phyloP scores from a whole-genome alignment of 2,888 invertebrate genomes.

The Sceliomorpha sp. region DNA sequence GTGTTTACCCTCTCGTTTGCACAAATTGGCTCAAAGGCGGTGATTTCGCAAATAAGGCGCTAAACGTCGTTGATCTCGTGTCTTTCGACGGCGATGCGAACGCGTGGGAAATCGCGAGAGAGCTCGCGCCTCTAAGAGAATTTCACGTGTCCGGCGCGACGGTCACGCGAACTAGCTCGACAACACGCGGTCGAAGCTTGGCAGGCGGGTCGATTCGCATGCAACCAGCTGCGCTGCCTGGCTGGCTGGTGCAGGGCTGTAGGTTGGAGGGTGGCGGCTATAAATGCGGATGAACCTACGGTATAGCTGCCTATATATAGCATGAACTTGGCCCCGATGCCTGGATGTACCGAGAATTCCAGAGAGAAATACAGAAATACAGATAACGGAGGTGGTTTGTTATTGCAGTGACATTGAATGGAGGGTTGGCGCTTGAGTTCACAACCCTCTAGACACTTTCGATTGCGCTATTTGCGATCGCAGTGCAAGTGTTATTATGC shows the following conservation, averaged over 20 bases:
- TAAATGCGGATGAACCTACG: conserved; percentile 61
- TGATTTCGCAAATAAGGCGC: conserved; percentile 42
- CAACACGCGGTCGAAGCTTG: conserved; percentile 2
- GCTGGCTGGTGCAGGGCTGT: conserved; percentile 43
- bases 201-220: conserved; percentile 43
- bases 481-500: no score
- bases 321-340: conserved; percentile 80
- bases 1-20: conserved; percentile 40
- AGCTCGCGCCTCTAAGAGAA: conserved; percentile 9
- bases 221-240: conserved; percentile 54
- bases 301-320: conserved; percentile 67
- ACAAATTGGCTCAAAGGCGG: conserved; percentile 33
- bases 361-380: conserved; percentile 79
- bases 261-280: conserved; percentile 60
- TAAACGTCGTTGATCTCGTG: conserved; percentile 35
- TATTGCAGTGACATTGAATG: conserved; percentile 76
- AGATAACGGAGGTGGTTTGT: conserved; percentile 77
- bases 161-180: conserved; percentile 31
- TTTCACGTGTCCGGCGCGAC: conserved; percentile 33
- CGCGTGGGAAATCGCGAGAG: conserved; percentile 38
- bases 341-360: conserved; percentile 74
- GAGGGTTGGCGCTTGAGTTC: conserved; percentile 52
- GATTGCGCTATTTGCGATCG: conserved; percentile 14
- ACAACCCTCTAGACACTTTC: conserved; percentile 19
- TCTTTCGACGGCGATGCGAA: conserved; percentile 2